A percentile compares a stretch with the other conserved stretches of the same genome.
These are phyloP conservation scores for Drosophila hydei DNA, from an alignment of 1,140 invertebrate species.

Conservation along the genomic window DNA sequence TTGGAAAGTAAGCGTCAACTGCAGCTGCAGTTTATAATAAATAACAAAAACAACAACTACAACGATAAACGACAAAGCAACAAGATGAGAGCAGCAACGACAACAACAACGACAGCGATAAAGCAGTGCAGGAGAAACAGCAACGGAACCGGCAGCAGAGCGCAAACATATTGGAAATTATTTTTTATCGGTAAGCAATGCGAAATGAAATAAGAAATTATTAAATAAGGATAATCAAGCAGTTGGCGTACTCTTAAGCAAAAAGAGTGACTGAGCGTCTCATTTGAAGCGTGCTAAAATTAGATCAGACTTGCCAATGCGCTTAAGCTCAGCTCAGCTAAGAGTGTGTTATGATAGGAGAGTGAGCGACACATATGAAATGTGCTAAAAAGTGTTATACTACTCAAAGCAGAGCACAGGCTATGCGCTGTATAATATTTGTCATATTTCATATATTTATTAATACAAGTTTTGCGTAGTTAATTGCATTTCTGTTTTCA, in stretches of 20 bases:
- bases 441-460: not conserved
- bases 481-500: conserved; percentile 2
- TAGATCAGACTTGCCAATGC: too few relatives aligned
- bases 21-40: conserved; percentile 30
- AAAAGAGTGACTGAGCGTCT: not conserved
- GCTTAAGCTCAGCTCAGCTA: too few relatives aligned
- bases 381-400: conserved; percentile 4
- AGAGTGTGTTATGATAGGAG: too few relatives aligned
- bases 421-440: not conserved
- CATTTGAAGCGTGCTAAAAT: too few relatives aligned
- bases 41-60: conserved; percentile 16
- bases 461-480: not conserved
- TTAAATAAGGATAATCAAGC: conserved; percentile 10
- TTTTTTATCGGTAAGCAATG: conserved; percentile 63
- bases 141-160: conserved; percentile 28
- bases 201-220: not conserved
- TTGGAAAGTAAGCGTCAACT: conserved; percentile 35
- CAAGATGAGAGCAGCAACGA: conserved; percentile 44
- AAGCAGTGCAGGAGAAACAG: conserved; percentile 9
- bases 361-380: too few relatives aligned
- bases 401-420: not conserved
- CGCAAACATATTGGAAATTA: conserved; percentile 58
- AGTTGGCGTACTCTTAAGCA: not conserved
- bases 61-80: conserved; percentile 31
- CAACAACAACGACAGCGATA: conserved; percentile 24